Conservation (phyloP, 2,113 vertebrate species). For the Echinops telfairi region DNA sequence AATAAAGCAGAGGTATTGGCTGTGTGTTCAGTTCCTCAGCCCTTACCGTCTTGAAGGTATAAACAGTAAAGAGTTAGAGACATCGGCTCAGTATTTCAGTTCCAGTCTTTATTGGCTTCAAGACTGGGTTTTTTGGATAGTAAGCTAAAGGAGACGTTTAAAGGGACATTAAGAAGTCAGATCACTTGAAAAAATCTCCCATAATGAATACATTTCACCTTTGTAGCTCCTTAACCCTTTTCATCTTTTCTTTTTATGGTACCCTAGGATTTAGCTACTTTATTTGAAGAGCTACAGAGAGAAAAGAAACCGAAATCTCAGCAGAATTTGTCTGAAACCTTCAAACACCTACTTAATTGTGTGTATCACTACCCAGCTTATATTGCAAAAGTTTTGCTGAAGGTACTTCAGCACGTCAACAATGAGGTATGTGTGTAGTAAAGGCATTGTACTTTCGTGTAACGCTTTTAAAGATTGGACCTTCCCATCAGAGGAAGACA, state of each 20-base stretch:
- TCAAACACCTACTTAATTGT: constrained; percentile 89
- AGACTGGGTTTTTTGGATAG: constrained; percentile 24
- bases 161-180: background rate
- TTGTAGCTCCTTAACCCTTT: constrained; percentile 1
- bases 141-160: background rate
- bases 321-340: constrained; percentile 85
- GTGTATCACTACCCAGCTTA: constrained; percentile 92
- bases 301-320: constrained; percentile 83
- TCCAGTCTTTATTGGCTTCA: background rate
- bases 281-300: constrained; percentile 87
- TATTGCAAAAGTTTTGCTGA: constrained; percentile 88
- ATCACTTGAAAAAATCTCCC: constrained; percentile 14
- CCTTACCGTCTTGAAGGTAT: background rate
- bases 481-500: background rate
- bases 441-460: background rate
- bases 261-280: constrained; percentile 88
- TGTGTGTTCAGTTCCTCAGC: too few species aligned
- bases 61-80: background rate
- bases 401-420: constrained; percentile 88
- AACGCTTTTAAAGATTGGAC: background rate
- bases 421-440: constrained; percentile 87
- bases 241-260: constrained; percentile 49
- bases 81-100: background rate
- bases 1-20: background rate
- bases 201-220: background rate